phyloP scores from a whole-genome alignment of 2,888 invertebrate species.

The Thelaira solivaga region DNA sequence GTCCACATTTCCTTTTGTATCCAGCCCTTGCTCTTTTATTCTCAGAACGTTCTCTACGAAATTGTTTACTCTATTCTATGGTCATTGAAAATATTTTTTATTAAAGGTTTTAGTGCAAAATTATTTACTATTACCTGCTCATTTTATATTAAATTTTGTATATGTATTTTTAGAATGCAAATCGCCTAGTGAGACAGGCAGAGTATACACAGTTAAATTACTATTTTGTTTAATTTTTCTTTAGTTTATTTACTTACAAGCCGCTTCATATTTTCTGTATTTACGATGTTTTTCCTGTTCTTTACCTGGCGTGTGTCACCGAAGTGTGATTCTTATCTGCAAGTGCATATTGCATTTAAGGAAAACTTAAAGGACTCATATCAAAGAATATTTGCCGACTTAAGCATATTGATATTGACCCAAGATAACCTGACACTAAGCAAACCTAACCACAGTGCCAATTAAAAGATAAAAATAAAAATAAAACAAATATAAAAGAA shows the following conservation, averaged over 20 bases:
- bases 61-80: too few species aligned
- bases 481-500: slow-evolving; percentile 6
- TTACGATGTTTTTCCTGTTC: slow-evolving; percentile 15
- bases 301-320: slow-evolving; percentile 46
- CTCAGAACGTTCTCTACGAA: too few species aligned
- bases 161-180: background rate
- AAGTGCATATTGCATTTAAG: background rate
- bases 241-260: too few species aligned
- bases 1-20: too few species aligned
- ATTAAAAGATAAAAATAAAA: slow-evolving; percentile 47
- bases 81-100: too few species aligned
- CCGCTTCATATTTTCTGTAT: too few species aligned
- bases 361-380: slow-evolving; percentile 25
- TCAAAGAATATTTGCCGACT: slow-evolving; percentile 50
- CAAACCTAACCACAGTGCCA: slow-evolving; percentile 29
- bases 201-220: too few species aligned
- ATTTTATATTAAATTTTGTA: too few species aligned
- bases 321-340: slow-evolving; percentile 57
- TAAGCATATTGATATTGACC: slow-evolving; percentile 44
- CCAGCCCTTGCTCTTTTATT: too few species aligned
- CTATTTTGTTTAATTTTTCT: too few species aligned
- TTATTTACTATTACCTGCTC: too few species aligned
- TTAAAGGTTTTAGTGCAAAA: too few species aligned
- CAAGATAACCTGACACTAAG: slow-evolving; percentile 39
- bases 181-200: slow-evolving; percentile 19